Base-by-base conservation (phyloP, 2,888 invertebrate species). In the Pristionchus japonicus region DNA sequence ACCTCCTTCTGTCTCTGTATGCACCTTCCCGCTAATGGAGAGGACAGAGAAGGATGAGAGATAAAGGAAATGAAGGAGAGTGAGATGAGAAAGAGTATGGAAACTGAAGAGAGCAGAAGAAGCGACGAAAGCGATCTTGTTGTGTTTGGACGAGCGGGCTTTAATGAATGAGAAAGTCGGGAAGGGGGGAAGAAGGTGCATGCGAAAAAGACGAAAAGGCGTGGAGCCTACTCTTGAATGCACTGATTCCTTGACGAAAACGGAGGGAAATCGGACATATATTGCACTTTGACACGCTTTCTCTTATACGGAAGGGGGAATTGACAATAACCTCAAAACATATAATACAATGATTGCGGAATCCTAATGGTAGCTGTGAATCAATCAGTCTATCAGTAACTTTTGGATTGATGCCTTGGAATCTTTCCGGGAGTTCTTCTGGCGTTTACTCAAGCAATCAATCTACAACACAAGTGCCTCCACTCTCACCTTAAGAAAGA, bases 71-170 rank as follows among this genome's bases (percentile, higher is more conserved):
- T n/a, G n/a, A 64, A 2, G 9, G 64, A 64, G 64, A 85, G 85
- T 15, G 85, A n/a, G 23, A n/a, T n/a, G n/a, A n/a, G 64, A 85
- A 64, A 85, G 85, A 85, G 23, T 15, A 27, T 0, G 64, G 34
- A 43, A 85, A 34, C n/a, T n/a, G 40, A 2, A 1, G 64, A 64
- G 64, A 85, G 85, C 13, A 64, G 13, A 11, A 31, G n/a, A 70
- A 43, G 37, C 27, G n/a, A n/a, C n/a, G 83, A 83, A 61, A 83
- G 83, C 77, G 77, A 77, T 77, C 77, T 77, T 77, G 77, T 77
- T 77, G 77, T 77, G 77, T 77, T 77, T 77, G 77, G n/a, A 43
- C 77, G 77, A n/a, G n/a, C 77, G 77, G 77, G 77, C 77, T 77
- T 77, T 77, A 77, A 77, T 77, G 77, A 77, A 77, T 77, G 77